Percentiles rank a stretch among this genome's conserved stretches.
phyloP scores from a whole-genome alignment of 2,888 invertebrate species.

The Troides oblongomaculatus region DNA sequence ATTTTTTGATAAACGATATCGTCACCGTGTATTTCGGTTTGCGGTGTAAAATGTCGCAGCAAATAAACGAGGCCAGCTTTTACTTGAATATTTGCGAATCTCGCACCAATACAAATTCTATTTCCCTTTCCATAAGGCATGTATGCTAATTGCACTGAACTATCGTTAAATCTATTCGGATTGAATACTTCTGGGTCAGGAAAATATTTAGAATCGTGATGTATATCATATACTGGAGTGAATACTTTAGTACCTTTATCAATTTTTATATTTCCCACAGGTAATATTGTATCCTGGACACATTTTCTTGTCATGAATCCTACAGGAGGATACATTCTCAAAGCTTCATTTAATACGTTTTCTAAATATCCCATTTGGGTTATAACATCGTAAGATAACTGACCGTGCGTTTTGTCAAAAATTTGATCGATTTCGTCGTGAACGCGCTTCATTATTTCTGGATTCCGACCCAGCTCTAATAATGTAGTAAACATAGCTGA shows the following conservation, averaged over 20 bases:
- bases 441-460: constrained; percentile 49
- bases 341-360: constrained; percentile 48
- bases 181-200: constrained; percentile 64
- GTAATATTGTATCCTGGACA: constrained; percentile 45
- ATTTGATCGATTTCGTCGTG: constrained; percentile 54
- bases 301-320: constrained; percentile 48
- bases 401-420: constrained; percentile 41
- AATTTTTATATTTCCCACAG: constrained; percentile 53
- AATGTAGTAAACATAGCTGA: constrained; percentile 49
- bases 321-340: constrained; percentile 53
- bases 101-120: constrained; percentile 65
- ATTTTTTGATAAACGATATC: constrained; percentile 39
- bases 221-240: constrained; percentile 52
- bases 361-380: constrained; percentile 53
- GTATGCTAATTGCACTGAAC: constrained; percentile 41
- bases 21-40: constrained; percentile 29
- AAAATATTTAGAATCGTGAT: constrained; percentile 61
- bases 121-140: constrained; percentile 70
- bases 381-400: constrained; percentile 39
- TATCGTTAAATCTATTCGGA: constrained; percentile 58
- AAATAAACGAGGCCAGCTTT: constrained; percentile 38
- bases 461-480: constrained; percentile 53
- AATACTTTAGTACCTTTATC: constrained; percentile 50
- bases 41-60: constrained; percentile 33
- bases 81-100: constrained; percentile 50